phyloP scores from a whole-genome alignment of 2,888 invertebrate genomes.

The Dusona sp. region DNA sequence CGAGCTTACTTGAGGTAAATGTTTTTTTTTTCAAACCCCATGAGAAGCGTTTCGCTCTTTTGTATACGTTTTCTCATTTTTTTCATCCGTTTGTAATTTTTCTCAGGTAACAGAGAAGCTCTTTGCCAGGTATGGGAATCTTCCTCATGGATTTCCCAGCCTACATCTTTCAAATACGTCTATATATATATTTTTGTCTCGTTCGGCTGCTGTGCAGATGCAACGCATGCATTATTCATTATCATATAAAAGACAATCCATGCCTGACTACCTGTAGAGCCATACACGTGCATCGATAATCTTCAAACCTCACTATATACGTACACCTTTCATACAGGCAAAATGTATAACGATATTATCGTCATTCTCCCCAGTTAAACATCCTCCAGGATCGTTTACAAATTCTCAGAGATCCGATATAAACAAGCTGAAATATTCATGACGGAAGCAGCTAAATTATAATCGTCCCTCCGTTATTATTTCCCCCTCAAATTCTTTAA shows the following conservation, averaged over 20 bases:
- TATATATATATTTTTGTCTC: slow-evolving; percentile 19
- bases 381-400: neutral
- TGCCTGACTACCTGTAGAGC: slow-evolving; percentile 3
- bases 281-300: neutral
- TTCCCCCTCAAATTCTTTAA: neutral
- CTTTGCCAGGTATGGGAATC: slow-evolving; percentile 35
- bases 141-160: slow-evolving; percentile 26
- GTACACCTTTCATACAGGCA: neutral
- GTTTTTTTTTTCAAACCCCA: neutral
- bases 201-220: slow-evolving; percentile 65
- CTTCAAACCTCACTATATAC: slow-evolving; percentile 6
- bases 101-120: slow-evolving; percentile 29
- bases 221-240: slow-evolving; percentile 77
- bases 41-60: slow-evolving; percentile 11
- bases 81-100: slow-evolving; percentile 32
- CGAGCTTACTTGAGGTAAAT: neutral
- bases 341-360: slow-evolving; percentile 11
- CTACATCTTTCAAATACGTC: slow-evolving; percentile 17
- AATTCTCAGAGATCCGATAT: slow-evolving; percentile 18
- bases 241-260: slow-evolving; percentile 28
- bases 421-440: slow-evolving; percentile 13
- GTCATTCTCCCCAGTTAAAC: neutral
- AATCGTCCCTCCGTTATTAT: neutral
- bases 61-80: slow-evolving; percentile 13
- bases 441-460: neutral